Evolutionary conservation across 2,113 vertebrate species (phyloP), one percentile per base, ranked within the genome.

Genomic region (Halichoerus grypus): DNA sequence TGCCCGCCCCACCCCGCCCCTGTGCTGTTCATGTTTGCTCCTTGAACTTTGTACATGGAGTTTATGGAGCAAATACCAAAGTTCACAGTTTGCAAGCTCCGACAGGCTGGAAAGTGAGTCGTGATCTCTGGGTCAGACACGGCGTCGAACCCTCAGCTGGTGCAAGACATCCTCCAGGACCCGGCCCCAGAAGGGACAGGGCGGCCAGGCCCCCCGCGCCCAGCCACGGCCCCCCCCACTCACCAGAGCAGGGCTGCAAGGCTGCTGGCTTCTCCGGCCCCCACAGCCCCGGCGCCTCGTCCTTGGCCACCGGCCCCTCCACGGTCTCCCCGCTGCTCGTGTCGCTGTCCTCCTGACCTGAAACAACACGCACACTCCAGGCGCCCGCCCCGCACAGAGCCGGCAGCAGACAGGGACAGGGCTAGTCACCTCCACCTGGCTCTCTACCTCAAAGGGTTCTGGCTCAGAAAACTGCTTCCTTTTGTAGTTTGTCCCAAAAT

Each of bases 341-440:
- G 26, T 96, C 84, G 2, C 79, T 53, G 36, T 96, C 72, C 67
- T 95, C 96, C 90, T 69, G 26, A 69, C 85, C 97, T 98, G 83
- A 55, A 96, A 88, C 7, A 72, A 97, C 33, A 92, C 0, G 14
- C 4, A 31, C 36, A n/a, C 59, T 3, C 69, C 82, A 95, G 71
- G 67, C 71, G 6, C 71, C 36, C n/a, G 4, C 49, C 24, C 67
- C 53, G 74, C 22, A 55, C n/a, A 61, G 7, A n/a, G 88, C 82
- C 55, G 33, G 49, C 1, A 4, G 7, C 11, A 6, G 18, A 24
- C 33, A 2, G 0, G 19, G 77, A 10, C n/a, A 5, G 59, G 67
- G 7, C 24, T 24, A 0, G 2, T 4, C 24, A 3, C 39, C 6
- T 13, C 42, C 16, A 1, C 33, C 33, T 3, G 0, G 2, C 13